These are phyloP conservation scores for Ranitomeya imitator DNA, from an alignment of 2,113 vertebrate genomes.

Conservation along the genomic window DNA sequence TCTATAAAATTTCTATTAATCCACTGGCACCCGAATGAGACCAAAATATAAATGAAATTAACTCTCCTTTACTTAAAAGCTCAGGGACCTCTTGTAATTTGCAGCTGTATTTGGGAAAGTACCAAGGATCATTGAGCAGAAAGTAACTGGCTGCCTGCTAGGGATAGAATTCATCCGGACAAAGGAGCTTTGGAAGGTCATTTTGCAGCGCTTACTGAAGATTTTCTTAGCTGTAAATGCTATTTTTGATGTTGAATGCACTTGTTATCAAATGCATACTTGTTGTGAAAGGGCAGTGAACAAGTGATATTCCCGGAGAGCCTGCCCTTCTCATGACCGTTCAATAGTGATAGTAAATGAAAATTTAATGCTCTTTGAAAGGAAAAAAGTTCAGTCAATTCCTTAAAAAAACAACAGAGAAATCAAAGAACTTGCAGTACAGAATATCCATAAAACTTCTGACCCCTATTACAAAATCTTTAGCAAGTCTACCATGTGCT, in stretches of 20 bases:
- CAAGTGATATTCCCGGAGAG: constrained; percentile 67
- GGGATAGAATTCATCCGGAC: constrained; percentile 54
- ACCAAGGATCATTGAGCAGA: constrained; percentile 60
- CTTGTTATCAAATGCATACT: constrained; percentile 64
- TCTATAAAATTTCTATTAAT: constrained; percentile 45
- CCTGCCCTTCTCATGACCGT: constrained; percentile 64
- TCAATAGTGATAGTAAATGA: constrained; percentile 66
- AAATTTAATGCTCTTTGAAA: constrained; percentile 67
- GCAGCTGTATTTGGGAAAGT: constrained; percentile 62
- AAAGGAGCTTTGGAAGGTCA: constrained; percentile 63
- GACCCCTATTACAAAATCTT: not conserved
- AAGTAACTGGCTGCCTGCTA: constrained; percentile 42
- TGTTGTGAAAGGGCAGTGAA: constrained; percentile 61
- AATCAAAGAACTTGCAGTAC: constrained; percentile 50
- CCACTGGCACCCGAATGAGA: constrained; percentile 58
- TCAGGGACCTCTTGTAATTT: constrained; percentile 65
- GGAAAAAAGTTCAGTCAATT: constrained; percentile 64
- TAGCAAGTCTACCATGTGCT: not conserved
- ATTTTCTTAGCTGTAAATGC: constrained; percentile 65
- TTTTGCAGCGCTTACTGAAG: constrained; percentile 62
- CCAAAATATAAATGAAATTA: constrained; percentile 63
- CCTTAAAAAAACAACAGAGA: constrained; percentile 61
- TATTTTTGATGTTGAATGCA: constrained; percentile 62
- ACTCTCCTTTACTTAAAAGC: constrained; percentile 64
- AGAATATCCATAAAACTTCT: constrained; percentile 33